Base-by-base conservation (phyloP, 2,888 invertebrate genomes). In the Phengaris arion region DNA sequence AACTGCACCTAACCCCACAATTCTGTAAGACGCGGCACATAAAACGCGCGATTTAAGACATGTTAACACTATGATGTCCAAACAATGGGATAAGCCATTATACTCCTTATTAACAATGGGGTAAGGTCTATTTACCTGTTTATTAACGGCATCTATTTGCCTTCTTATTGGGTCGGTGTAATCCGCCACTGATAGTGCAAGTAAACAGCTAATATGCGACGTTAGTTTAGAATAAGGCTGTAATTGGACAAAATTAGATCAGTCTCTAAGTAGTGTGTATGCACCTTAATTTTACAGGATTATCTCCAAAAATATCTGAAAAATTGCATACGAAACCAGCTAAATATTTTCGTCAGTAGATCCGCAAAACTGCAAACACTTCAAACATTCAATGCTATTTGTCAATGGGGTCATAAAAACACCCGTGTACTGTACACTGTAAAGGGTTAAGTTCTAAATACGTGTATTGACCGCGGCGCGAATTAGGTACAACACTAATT, bases 91-190 rank as follows among this genome's bases (percentile, higher is more conserved):
- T 86, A 83, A 45, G 64, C 64, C 35, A 64, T 45, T 64, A 64
- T 64, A 35, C 64, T 64, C 64, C 45, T 64, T 64, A 64, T 64
- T 45, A 84, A 84, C 84, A 87, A 85, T 82, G 79, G 83, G 85
- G 86, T 86, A 83, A 85, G 81, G 82, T 82, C 81, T 87, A 85
- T 89, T 89, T 88, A 83, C 86, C 84, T 86, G 85, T 87, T 87
- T 88, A 88, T 87, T 86, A 85, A 86, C 83, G 84, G 85, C 83
- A 87, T 86, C 79, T 80, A 79, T 78, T 74, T 68, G 74, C 76
- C 48, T 68, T 75, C 52, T 78, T 79, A 79, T 78, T 74, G 77
- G 76, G 64, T 76, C 77, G 75, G 76, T 54, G 68, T 68, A 70
- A 75, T 59, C 69, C 52, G 55, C 74, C 68, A 45, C 45, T 64